Conservation (phyloP, 2,888 invertebrate genomes). For the Ennomos fuscantarius region DNA sequence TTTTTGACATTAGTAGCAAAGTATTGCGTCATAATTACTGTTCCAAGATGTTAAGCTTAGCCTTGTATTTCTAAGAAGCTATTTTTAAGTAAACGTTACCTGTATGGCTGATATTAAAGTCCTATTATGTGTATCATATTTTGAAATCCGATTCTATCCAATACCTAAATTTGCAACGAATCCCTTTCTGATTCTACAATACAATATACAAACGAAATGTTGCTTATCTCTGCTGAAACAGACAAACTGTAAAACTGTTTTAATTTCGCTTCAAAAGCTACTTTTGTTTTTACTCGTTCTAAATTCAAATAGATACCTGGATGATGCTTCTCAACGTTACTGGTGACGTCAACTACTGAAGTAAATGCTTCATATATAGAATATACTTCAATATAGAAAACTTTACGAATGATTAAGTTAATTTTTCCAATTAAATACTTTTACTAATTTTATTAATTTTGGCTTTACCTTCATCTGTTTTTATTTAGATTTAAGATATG, state of each 20-base stretch:
- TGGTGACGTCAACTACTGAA: slow-evolving; percentile 3
- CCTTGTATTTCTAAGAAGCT: too few relatives aligned
- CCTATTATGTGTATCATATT: too few relatives aligned
- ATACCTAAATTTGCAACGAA: slow-evolving; percentile 5
- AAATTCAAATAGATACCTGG: slow-evolving; percentile 16
- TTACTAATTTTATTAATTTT: too few relatives aligned
- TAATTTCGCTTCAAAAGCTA: slow-evolving; percentile 51
- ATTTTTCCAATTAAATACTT: neutral
- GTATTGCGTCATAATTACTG: too few relatives aligned
- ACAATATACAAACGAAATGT: slow-evolving; percentile 46
- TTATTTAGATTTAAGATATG: too few relatives aligned
- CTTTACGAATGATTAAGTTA: neutral
- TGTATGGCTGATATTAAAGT: too few relatives aligned
- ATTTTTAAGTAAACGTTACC: too few relatives aligned
- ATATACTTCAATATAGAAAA: neutral
- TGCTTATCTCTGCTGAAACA: slow-evolving; percentile 50
- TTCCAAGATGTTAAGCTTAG: too few relatives aligned
- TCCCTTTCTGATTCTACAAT: slow-evolving; percentile 28
- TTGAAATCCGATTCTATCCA: slow-evolving; percentile 4
- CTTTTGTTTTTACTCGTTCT: slow-evolving; percentile 35
- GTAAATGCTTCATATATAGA: slow-evolving; percentile 4
- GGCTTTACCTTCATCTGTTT: too few relatives aligned
- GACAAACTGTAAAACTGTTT: slow-evolving; percentile 49
- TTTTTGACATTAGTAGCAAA: too few relatives aligned
- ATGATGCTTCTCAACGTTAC: neutral